Percentiles rank a stretch among this genome's conserved stretches.
These are phyloP conservation scores for Taxidea taxus DNA, from an alignment of 2,113 vertebrate genomes.

Conservation along the genomic window DNA sequence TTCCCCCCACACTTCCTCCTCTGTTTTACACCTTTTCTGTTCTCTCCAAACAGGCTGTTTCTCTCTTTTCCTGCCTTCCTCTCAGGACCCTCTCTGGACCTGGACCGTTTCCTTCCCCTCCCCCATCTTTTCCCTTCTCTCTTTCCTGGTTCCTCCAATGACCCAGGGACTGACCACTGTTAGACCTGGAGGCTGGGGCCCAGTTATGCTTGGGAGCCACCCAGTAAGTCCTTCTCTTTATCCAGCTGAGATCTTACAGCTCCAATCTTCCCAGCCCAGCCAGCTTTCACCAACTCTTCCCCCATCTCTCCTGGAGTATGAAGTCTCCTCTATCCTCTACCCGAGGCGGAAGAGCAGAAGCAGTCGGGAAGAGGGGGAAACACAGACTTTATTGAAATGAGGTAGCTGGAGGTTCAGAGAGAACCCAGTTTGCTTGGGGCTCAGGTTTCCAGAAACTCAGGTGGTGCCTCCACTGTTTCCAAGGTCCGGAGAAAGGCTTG, in stretches of 20 bases:
- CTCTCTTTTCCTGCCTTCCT: neutral
- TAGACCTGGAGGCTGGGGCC: neutral
- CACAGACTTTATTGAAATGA: slow-evolving; percentile 83
- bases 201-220: neutral
- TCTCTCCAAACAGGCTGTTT: neutral
- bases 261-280: neutral
- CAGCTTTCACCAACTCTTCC: neutral
- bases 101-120: neutral
- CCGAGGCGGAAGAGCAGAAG: slow-evolving; percentile 11
- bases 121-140: neutral
- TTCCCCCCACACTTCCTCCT: neutral
- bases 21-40: neutral
- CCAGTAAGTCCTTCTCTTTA: neutral
- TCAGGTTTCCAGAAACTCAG: slow-evolving; percentile 30
- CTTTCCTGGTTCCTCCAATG: neutral
- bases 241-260: neutral
- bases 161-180: neutral
- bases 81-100: neutral
- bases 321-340: neutral
- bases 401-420: slow-evolving; percentile 81
- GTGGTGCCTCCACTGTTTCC: neutral
- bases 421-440: slow-evolving; percentile 16
- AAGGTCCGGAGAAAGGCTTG: neutral
- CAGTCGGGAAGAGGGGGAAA: slow-evolving; percentile 29
- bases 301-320: neutral